These are phyloP conservation scores for Petrolisthes manimaculis DNA, from an alignment of 2,888 invertebrate species.

Conservation along the genomic window DNA sequence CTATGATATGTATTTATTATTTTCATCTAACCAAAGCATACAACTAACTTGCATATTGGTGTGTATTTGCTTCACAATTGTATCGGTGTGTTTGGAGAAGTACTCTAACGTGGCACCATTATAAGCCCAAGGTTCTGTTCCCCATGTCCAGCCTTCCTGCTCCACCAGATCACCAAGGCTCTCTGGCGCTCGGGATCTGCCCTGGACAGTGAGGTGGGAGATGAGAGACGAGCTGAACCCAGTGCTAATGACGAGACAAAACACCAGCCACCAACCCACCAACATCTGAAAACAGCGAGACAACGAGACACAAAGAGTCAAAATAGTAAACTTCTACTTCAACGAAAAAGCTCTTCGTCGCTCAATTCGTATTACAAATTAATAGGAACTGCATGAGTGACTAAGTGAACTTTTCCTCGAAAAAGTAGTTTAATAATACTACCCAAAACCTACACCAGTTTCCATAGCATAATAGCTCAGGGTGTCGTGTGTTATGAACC, in stretches of 20 bases:
- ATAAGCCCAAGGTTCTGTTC: conserved; percentile 13
- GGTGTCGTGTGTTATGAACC: too few species aligned
- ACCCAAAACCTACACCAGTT: too few species aligned
- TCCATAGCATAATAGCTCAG: too few species aligned
- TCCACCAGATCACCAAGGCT: conserved; percentile 35
- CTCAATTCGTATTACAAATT: too few species aligned
- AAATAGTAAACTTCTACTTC: too few species aligned
- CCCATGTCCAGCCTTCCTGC: conserved; percentile 37
- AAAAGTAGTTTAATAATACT: too few species aligned
- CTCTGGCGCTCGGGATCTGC: conserved; percentile 18
- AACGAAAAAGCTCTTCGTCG: too few species aligned
- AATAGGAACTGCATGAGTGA: too few species aligned
- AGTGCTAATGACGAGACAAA: conserved; percentile 36
- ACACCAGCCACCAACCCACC: conserved; percentile 43
- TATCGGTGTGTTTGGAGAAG: conserved; percentile 19
- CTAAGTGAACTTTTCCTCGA: too few species aligned
- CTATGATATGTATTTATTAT: too few species aligned
- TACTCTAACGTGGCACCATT: conserved; percentile 17
- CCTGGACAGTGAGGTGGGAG: conserved; percentile 44
- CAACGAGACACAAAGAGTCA: too few species aligned
- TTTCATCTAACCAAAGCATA: neutral
- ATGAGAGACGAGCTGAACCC: conserved; percentile 40
- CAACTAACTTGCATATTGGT: conserved; percentile 18
- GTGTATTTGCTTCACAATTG: conserved; percentile 28
- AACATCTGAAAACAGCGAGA: conserved; percentile 5